Evolutionary conservation across 1,140 invertebrate species (phyloP), one percentile per base, ranked within the genome.

Genomic region (Orchesella cincta): DNA sequence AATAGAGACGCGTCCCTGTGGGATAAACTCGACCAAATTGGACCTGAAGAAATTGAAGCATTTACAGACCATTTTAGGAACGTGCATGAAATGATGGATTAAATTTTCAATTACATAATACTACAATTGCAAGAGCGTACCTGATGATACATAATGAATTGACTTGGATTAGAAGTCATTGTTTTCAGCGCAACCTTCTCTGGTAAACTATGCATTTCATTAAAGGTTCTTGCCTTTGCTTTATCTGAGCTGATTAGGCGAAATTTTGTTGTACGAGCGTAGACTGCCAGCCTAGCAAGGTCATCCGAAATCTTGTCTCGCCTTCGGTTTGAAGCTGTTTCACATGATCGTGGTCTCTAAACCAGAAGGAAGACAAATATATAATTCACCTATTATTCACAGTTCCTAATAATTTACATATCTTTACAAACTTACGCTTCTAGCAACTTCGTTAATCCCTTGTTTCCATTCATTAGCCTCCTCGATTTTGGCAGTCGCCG

Each of bases 221-320:
- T 90, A 85, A 91, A 94, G n/a, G 93, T 87, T 23, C 52, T 57
- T n/a, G 52, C 52, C 52, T 26, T 57, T 14, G 8, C 52, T 84
- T 93, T 92, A 12, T 90, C 90, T 77, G 90, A 90, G 33, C 85
- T 86, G 23, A 92, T 84, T 79, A 88, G 72, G 71, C 54, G 89
- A 86, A 81, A 91, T 91, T 84, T 94, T 94, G 0, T 93, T n/a
- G 96, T 94, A 74, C 93, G 89, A 85, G 94, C 98, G 84, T 99
- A 99, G 62, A 99, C 92, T 74, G 98, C 97, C 3, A 98, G 87
- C 86, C 97, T 94, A 0, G 96, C 98, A 87, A 98, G 93, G 87
- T 98, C 96, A 84, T 96, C 94, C n/a, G 96, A 95, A 81, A 78
- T 77, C 35, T 77, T 78, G 62, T 20, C 36, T 18, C 52, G 52